These are phyloP conservation scores for Morone saxatilis DNA, from an alignment of 2,113 vertebrate species.

Conservation along the genomic window DNA sequence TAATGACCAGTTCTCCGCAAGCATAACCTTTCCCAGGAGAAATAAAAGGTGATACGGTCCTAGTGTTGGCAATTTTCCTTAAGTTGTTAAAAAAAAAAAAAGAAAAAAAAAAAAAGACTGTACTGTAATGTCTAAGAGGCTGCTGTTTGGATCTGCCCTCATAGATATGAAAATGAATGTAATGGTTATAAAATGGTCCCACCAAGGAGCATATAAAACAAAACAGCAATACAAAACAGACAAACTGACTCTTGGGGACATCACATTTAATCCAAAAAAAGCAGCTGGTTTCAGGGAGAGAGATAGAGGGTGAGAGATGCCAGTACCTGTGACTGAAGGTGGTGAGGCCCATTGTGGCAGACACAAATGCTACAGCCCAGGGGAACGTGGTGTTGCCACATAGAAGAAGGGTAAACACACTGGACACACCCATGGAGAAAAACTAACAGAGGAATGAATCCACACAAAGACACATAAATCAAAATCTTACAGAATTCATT, in stretches of 20 bases:
- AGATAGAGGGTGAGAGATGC: not conserved
- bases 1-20: not conserved
- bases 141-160: not conserved
- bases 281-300: not conserved
- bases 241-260: not conserved
- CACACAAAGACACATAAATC: constrained; percentile 31
- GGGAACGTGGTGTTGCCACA: constrained; percentile 90
- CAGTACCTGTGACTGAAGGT: constrained; percentile 96
- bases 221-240: not conserved
- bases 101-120: not conserved
- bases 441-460: constrained; percentile 82
- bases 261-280: not conserved
- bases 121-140: not conserved
- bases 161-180: not conserved
- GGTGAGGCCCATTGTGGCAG: constrained; percentile 91
- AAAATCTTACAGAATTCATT: not conserved
- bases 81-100: constrained; percentile 5
- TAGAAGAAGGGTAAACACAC: constrained; percentile 90
- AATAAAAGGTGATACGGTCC: not conserved
- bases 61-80: not conserved
- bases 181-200: constrained; percentile 1
- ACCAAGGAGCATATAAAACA: not conserved
- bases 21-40: not conserved
- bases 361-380: constrained; percentile 90
- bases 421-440: constrained; percentile 92